phyloP scores from a whole-genome alignment of 2,113 vertebrate genomes.

The Tachysurus fulvidraco region DNA sequence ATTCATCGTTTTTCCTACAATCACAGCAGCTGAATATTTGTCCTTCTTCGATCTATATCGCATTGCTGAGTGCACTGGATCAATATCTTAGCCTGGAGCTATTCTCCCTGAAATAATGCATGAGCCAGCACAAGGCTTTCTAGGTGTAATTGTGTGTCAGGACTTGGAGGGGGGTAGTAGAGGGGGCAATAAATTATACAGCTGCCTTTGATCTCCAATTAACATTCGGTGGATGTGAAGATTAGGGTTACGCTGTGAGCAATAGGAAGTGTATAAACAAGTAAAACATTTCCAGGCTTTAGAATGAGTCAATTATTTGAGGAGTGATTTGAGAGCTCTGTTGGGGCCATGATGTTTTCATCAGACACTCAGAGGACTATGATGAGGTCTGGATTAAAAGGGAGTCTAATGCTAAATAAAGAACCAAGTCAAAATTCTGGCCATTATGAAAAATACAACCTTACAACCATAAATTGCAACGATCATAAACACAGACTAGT shows the following conservation, averaged over 20 bases:
- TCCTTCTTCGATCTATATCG: neutral
- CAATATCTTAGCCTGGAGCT: neutral
- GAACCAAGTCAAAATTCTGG: neutral
- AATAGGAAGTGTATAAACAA: neutral
- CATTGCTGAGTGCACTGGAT: neutral
- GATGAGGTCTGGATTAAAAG: neutral
- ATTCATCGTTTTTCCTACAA: neutral
- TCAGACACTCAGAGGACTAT: neutral
- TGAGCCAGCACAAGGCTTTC: constrained; percentile 26
- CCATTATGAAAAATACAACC: neutral
- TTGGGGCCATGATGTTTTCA: neutral
- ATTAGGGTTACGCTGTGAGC: neutral
- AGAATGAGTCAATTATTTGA: neutral
- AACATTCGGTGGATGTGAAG: constrained; percentile 1
- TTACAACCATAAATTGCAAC: neutral
- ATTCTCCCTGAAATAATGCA: constrained; percentile 30
- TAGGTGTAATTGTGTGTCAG: constrained; percentile 25
- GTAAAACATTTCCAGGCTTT: neutral
- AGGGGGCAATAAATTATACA: constrained; percentile 35
- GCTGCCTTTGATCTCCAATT: constrained; percentile 38
- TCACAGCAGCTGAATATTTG: neutral
- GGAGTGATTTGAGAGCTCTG: neutral
- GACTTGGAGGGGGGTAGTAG: neutral
- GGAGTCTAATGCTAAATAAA: neutral
- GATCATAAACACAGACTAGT: neutral